Base-by-base conservation (phyloP, 2,888 invertebrate genomes). In the Hermodice carunculata region DNA sequence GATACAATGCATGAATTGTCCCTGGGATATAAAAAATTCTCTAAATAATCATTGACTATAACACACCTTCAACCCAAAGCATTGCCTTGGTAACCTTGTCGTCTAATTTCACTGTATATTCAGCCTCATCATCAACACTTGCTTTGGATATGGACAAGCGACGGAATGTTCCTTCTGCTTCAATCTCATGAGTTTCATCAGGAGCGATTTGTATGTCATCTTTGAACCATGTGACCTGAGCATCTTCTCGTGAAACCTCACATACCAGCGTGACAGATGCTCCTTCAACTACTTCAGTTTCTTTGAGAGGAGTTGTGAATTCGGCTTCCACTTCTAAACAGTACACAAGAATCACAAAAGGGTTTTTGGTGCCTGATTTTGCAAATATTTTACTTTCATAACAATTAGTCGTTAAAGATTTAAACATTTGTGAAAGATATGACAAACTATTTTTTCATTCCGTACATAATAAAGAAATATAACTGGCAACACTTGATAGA, bases 161-260 rank as follows among this genome's bases (percentile, higher is more conserved):
- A 60, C 82, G 81, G 17, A 59, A 69, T 22, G 76, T 77, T 28
- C 78, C 94, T 86, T 95, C 62, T n/a, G n/a, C n/a, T 53, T 44
- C 57, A 24, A 70, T 65, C 14, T 22, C 34, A 22, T 49, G 11
- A 19, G 8, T 46, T 8, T 46, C 48, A 24, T 8, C 19, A 11
- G 48, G 19, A 11, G 11, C 75, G 62, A 83, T 74, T 44, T 78
- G 74, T 44, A 77, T 70, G 8, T 81, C 81, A 64, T 81, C 79
- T 87, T 88, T 89, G 73, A 90, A 89, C 96, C 96, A 97, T 66
- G 90, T 91, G 0, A 96, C 94, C 65, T 92, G 90, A 14, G 92
- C 90, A 74, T 91, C 90, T 60, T 92, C 91, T 73, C 91, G 91
- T 0, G 95, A 94, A 58, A 96, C 88, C 87, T 95, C 92, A 14